phyloP scores from a whole-genome alignment of 2,113 vertebrate species.

The Sapayoa aenigma region DNA sequence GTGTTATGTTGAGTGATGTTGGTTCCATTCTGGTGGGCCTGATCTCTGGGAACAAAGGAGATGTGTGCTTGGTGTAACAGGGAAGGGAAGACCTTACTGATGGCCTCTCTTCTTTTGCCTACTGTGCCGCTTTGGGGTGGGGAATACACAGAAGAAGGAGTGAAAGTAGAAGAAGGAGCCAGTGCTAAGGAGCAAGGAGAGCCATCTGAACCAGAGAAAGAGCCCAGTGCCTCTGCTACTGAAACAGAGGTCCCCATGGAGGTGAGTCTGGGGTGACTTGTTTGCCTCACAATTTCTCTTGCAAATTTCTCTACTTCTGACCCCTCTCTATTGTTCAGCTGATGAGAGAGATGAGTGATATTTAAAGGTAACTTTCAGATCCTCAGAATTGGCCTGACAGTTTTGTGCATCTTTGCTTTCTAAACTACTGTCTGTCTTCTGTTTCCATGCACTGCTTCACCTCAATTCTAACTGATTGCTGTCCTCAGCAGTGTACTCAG shows the following conservation, averaged over 20 bases:
- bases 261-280: constrained; percentile 47
- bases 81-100: background rate
- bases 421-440: background rate
- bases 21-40: background rate
- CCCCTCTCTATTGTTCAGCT: background rate
- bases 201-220: constrained; percentile 77
- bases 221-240: constrained; percentile 63
- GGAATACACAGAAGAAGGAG: constrained; percentile 75
- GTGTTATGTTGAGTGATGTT: background rate
- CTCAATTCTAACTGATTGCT: background rate
- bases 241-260: constrained; percentile 68
- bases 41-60: background rate
- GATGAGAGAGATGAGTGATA: background rate
- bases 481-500: constrained; percentile 63
- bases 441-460: background rate
- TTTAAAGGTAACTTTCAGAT: background rate
- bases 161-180: constrained; percentile 77
- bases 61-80: background rate
- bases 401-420: background rate
- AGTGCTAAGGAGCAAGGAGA: constrained; percentile 77
- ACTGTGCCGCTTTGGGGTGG: background rate
- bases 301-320: background rate
- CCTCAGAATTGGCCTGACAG: background rate
- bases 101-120: background rate
- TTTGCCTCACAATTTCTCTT: background rate